These are phyloP conservation scores for Phymatocera aterrima DNA, from an alignment of 2,888 invertebrate species.

Conservation along the genomic window DNA sequence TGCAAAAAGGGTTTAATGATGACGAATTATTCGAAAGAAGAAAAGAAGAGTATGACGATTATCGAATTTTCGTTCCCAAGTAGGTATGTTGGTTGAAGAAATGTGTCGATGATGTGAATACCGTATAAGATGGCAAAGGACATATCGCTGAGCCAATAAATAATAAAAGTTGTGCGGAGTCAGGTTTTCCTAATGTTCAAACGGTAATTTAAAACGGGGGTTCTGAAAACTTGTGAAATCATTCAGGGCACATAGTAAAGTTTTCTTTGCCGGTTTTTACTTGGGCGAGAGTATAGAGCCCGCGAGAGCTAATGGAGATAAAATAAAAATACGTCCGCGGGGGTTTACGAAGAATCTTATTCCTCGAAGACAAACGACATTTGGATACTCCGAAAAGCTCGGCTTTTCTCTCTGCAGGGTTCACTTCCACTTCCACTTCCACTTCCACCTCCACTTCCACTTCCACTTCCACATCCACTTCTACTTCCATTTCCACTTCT, in stretches of 20 bases:
- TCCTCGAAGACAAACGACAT: constrained; percentile 43
- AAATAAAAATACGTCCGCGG: constrained; percentile 40
- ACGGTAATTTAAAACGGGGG: constrained; percentile 17
- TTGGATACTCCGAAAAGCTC: constrained; percentile 39
- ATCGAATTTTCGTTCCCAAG: no score
- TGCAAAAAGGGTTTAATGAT: background rate
- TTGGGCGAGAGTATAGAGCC: background rate
- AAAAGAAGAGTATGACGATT: background rate
- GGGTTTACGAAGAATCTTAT: constrained; percentile 32
- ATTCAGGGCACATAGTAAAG: constrained; percentile 28
- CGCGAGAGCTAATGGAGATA: constrained; percentile 47
- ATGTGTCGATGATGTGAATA: background rate
- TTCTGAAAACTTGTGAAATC: constrained; percentile 24
- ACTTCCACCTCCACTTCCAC: no score
- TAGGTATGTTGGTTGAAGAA: no score
- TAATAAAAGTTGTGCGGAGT: background rate
- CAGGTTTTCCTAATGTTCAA: constrained; percentile 25
- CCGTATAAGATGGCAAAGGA: background rate
- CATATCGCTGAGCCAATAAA: constrained; percentile 9
- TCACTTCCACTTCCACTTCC: background rate
- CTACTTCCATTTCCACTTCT: no score
- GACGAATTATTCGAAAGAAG: background rate
- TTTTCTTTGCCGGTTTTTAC: constrained; percentile 6
- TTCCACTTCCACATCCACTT: no score
- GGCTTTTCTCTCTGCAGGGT: constrained; percentile 35